Conservation (phyloP, 2,797 vertebrate genomes). For the Scolopax bukidnonensis region DNA sequence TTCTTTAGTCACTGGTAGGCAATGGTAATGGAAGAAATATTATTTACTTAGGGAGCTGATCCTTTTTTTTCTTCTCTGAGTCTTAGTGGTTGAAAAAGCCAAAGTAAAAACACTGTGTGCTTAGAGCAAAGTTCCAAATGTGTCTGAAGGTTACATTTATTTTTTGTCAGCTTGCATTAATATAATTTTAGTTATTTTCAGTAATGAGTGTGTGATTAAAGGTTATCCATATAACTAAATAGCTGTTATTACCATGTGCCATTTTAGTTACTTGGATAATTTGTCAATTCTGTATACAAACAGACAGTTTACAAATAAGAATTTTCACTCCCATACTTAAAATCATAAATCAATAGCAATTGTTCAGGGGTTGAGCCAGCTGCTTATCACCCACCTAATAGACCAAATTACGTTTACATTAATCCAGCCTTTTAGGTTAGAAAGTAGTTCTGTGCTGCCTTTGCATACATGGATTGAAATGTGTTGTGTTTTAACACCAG, state of each 20-base stretch:
- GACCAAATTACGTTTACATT: constrained; percentile 13
- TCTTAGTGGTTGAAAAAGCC: background rate
- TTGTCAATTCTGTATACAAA: constrained; percentile 41
- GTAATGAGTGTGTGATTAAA: constrained; percentile 57
- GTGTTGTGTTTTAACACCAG: background rate
- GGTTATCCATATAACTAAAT: constrained; percentile 6
- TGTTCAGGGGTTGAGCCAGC: constrained; percentile 32
- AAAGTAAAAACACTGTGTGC: background rate
- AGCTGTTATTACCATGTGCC: constrained; percentile 48
- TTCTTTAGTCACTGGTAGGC: background rate
- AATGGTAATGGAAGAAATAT: background rate
- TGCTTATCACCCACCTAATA: constrained; percentile 7
- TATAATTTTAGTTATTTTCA: background rate
- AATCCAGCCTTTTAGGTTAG: background rate
- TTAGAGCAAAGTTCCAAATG: background rate
- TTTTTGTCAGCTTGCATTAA: constrained; percentile 18
- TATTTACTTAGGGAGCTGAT: background rate
- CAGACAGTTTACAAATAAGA: constrained; percentile 60
- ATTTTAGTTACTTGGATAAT: constrained; percentile 60
- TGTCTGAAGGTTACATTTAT: constrained; percentile 19
- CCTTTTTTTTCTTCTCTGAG: background rate
- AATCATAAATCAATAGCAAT: constrained; percentile 49
- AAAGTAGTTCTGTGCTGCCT: background rate
- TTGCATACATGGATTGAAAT: background rate
- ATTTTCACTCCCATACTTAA: constrained; percentile 45